Evolutionary conservation across 2,888 invertebrate genomes (phyloP).

Genomic region (Carterocephalus palaemon): DNA sequence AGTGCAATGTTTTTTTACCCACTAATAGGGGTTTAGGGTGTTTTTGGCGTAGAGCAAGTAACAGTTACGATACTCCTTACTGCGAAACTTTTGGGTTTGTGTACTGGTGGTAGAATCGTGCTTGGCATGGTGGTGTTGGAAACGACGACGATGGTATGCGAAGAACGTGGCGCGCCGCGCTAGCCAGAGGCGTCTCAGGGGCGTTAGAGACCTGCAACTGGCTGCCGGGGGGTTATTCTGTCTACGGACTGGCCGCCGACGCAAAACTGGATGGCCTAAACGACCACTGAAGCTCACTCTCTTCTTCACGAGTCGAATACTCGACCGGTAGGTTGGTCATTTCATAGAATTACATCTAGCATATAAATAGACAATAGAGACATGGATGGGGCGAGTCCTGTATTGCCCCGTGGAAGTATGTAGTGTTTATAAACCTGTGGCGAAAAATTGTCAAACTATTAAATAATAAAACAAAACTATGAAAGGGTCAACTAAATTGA

Average conservation of each 20-base stretch:
- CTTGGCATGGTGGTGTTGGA: conserved; percentile 15
- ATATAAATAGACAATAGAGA: conserved; percentile 30
- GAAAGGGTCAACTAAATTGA: conserved; percentile 9
- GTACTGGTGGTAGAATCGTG: not conserved
- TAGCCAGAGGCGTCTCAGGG: conserved; percentile 67
- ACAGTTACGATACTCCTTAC: no score
- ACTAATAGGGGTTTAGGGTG: no score
- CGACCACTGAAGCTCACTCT: conserved; percentile 42
- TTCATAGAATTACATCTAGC: conserved; percentile 8
- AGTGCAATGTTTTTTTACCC: no score
- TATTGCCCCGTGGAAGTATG: conserved; percentile 42
- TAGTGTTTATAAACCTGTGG: conserved; percentile 55
- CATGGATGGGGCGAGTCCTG: conserved; percentile 38
- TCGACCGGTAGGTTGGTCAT: conserved; percentile 10
- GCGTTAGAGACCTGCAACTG: conserved; percentile 74
- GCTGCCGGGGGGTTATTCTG: conserved; percentile 76
- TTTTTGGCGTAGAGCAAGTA: no score
- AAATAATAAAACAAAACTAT: conserved; percentile 30
- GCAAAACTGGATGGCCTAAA: conserved; percentile 47
- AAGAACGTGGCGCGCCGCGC: conserved; percentile 54
- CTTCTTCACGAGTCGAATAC: conserved; percentile 37
- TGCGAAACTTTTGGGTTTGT: not conserved
- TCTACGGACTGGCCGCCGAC: conserved; percentile 64
- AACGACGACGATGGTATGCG: conserved; percentile 36
- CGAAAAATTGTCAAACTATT: conserved; percentile 50